Percentiles rank a stretch among this genome's conserved stretches.
These are phyloP conservation scores for Danaus plexippus DNA, from an alignment of 1,140 invertebrate genomes.

Conservation along the genomic window DNA sequence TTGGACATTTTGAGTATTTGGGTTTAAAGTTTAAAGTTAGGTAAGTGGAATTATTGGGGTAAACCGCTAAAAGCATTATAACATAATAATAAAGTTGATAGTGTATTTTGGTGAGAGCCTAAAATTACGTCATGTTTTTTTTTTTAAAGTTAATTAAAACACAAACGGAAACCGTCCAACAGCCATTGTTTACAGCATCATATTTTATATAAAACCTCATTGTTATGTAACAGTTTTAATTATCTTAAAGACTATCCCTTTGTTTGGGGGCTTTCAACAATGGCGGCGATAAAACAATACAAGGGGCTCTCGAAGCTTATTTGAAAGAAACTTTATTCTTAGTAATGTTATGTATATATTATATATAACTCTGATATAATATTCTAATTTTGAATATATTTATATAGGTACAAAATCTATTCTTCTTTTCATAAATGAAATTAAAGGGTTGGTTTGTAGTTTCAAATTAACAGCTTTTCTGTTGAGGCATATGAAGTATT, in stretches of 20 bases:
- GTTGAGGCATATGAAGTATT: no score
- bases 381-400: no score
- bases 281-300: constrained; percentile 15
- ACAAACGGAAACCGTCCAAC: background rate
- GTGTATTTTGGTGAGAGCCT: background rate
- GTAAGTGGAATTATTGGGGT: no score
- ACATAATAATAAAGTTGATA: background rate
- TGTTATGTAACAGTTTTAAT: constrained; percentile 16
- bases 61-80: constrained; percentile 1
- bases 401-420: no score
- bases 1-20: no score
- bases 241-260: constrained; percentile 12
- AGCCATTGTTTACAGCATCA: background rate
- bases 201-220: constrained; percentile 13
- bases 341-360: no score
- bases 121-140: no score
- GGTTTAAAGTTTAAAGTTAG: no score
- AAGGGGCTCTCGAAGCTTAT: constrained; percentile 11
- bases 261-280: constrained; percentile 10
- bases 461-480: no score
- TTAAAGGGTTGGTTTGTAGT: no score
- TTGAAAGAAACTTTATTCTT: constrained; percentile 4
- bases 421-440: no score
- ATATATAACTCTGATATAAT: no score
- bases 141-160: background rate